These are phyloP conservation scores for Apteryx owenii DNA, from an alignment of 2,113 vertebrate species.

Conservation along the genomic window DNA sequence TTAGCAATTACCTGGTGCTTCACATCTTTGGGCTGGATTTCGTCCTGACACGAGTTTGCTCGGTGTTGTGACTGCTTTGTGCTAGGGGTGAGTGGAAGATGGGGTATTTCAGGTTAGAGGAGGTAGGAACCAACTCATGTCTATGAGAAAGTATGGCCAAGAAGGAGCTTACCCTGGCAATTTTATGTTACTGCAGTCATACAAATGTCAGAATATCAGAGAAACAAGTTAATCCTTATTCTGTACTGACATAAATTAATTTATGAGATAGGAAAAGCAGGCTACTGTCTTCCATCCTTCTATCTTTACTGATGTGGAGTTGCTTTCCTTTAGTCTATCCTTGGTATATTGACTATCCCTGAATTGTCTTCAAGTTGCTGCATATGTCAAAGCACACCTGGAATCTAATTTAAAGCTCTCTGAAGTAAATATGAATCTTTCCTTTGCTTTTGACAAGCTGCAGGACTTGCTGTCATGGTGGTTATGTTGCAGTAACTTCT, in stretches of 20 bases:
- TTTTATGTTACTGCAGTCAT: background rate
- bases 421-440: background rate
- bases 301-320: accelerated
- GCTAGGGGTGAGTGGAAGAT: background rate
- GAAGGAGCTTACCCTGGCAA: background rate
- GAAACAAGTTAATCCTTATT: background rate
- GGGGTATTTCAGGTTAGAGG: background rate
- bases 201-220: background rate
- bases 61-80: no score
- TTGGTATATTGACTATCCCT: background rate
- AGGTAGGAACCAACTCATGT: background rate
- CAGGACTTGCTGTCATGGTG: background rate
- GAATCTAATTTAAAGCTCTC: background rate
- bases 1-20: no score
- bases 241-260: background rate
- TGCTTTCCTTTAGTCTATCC: background rate
- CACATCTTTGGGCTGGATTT: background rate
- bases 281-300: background rate
- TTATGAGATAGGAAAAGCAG: background rate
- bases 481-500: background rate
- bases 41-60: background rate
- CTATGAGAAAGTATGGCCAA: background rate
- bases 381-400: background rate
- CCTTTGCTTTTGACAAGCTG: background rate
- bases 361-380: background rate